Percentiles rank a stretch among this genome's conserved stretches.
Conservation (phyloP, 1,140 invertebrate species). For the Hylyphantes graminicola region DNA sequence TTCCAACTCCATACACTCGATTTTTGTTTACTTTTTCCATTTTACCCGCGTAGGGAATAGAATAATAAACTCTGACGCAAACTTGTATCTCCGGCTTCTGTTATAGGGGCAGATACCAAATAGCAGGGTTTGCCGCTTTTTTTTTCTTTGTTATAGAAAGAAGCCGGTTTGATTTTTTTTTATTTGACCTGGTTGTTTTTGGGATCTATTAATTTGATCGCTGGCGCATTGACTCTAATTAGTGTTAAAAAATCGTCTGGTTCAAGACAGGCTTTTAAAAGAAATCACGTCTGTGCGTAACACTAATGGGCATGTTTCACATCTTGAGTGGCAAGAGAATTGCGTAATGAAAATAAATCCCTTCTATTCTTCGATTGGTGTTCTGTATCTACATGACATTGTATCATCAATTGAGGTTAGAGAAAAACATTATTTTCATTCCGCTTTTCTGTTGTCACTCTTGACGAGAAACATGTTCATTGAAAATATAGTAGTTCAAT, state of each 20-base stretch:
- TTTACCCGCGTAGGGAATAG: slow-evolving; percentile 14
- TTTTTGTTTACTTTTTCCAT: slow-evolving; percentile 6
- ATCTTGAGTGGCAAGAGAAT: no score
- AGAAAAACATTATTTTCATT: no score
- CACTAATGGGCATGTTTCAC: no score
- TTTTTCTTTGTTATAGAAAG: background rate
- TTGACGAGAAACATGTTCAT: no score
- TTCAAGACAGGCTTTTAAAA: background rate
- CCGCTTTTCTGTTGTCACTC: no score
- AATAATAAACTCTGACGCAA: slow-evolving; percentile 40
- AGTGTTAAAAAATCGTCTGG: background rate
- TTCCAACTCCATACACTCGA: background rate
- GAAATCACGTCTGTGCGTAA: background rate
- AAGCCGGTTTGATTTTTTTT: background rate
- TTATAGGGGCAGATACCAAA: slow-evolving; percentile 30
- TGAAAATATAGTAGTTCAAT: no score
- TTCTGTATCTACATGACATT: no score
- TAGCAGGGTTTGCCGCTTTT: background rate
- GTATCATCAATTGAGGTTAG: no score
- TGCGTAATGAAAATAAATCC: no score
- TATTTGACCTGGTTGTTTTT: background rate
- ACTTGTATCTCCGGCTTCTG: slow-evolving; percentile 41
- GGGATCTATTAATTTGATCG: background rate
- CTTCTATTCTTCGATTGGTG: no score
- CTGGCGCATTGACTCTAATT: slow-evolving; percentile 6